These are phyloP conservation scores for Aquatica leii DNA, from an alignment of 2,888 invertebrate species.

Conservation along the genomic window DNA sequence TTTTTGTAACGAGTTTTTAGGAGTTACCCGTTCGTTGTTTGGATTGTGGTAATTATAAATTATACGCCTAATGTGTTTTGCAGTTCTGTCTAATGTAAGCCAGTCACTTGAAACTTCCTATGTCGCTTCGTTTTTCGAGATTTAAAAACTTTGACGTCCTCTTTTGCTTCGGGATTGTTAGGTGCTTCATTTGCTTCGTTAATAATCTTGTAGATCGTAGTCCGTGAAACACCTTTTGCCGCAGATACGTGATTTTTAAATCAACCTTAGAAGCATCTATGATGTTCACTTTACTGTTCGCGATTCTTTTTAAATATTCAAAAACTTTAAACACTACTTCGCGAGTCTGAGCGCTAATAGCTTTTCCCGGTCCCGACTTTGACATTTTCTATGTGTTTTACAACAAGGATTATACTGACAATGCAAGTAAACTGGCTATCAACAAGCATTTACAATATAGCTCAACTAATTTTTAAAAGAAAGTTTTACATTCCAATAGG, in stretches of 20 bases:
- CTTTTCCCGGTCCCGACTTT: no score
- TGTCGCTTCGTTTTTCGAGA: not conserved
- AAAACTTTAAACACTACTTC: not conserved
- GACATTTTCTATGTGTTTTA: no score
- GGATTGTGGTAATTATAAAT: not conserved
- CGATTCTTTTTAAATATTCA: not conserved
- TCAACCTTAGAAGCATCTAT: conserved; percentile 1
- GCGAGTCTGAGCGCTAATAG: no score
- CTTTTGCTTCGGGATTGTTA: not conserved
- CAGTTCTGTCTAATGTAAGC: not conserved
- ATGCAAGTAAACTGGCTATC: not conserved
- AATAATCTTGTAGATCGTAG: not conserved
- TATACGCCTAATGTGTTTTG: not conserved
- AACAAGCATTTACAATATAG: not conserved
- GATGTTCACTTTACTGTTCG: not conserved
- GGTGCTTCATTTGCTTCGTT: not conserved
- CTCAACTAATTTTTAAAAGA: not conserved
- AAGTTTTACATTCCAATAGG: not conserved
- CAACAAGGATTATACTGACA: no score
- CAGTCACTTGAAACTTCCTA: not conserved
- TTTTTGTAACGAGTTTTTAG: not conserved
- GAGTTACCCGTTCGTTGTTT: conserved; percentile 2
- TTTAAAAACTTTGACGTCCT: not conserved
- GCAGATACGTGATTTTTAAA: not conserved
- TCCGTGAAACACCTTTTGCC: not conserved